Percentiles rank a stretch among this genome's conserved stretches.
Conservation (phyloP, 2,797 vertebrate species). For the Silurus lanzhouensis region DNA sequence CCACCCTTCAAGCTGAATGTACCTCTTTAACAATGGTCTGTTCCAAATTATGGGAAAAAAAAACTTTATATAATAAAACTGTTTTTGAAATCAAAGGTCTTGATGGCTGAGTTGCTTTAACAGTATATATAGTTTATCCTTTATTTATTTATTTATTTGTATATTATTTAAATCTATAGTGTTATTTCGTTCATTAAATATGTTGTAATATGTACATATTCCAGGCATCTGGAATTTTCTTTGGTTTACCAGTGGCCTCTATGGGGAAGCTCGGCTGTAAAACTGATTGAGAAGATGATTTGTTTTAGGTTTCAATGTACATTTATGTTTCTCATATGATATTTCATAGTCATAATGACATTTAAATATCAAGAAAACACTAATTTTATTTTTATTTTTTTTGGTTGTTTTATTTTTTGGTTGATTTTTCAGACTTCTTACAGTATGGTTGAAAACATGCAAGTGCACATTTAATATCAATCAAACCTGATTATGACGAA, state of each 20-base stretch:
- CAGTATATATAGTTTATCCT: background rate
- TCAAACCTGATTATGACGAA: background rate
- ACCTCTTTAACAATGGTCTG: slow-evolving; percentile 76
- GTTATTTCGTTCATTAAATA: background rate
- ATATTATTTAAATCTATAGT: background rate
- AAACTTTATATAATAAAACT: slow-evolving; percentile 78
- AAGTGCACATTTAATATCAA: background rate
- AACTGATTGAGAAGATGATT: background rate
- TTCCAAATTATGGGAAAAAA: slow-evolving; percentile 68
- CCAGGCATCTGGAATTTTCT: background rate
- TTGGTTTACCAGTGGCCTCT: background rate
- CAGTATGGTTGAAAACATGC: background rate
- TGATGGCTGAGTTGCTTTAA: slow-evolving; percentile 26
- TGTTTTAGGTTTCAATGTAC: background rate
- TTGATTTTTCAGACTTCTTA: too few relatives aligned
- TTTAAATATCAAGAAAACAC: background rate
- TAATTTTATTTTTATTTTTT: background rate
- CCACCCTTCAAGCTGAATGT: slow-evolving; percentile 79
- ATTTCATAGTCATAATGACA: background rate
- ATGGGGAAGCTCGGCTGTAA: background rate
- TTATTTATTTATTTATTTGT: background rate
- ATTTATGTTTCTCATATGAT: background rate
- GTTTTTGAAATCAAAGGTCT: slow-evolving; percentile 68
- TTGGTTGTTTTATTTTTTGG: background rate
- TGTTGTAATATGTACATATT: background rate